Base-by-base conservation (phyloP, 2,113 vertebrate species). In the Leptosomus discolor region DNA sequence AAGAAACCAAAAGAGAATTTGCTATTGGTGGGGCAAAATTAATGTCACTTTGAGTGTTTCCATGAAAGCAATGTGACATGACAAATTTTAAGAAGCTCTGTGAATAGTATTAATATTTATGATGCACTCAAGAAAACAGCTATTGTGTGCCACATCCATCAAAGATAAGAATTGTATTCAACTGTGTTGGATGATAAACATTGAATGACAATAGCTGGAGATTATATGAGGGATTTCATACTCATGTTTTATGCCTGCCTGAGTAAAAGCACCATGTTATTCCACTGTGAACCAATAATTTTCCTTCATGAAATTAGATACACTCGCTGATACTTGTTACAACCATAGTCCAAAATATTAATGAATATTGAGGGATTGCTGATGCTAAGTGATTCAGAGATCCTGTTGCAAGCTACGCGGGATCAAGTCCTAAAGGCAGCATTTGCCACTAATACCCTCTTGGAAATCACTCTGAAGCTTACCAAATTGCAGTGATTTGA, bases 41-140 rank as follows among this genome's bases (percentile, higher is more conserved):
- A 75, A 94, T 82, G 82, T 36, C 48, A 80, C 85, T 88, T 92
- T 51, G 63, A 92, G 61, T 84, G 94, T 92, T 98, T 96, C 94
- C 32, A 41, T 88, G 89, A 89, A 95, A 86, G 79, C 90, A 83
- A 32, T 69, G 93, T 93, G 88, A 96, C 96, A 92, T 54, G 97
- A 94, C 92, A 96, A 82, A 94, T 96, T 91, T 95, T 81, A 88
- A 95, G 97, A 83, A 94, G 75, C 82, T 95, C 50, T 77, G 26
- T 94, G 91, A 89, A 76, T 93, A 89, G 46, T 32, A 82, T 98
- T 97, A 98, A 98, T 98, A 98, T 98, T 98, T 97, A 96, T 98
- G 94, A 93, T 93, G 57, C 79, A 37, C 75, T 96, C 91, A 94
- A 97, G 85, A 96, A 83, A 93, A 96, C 93, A 95, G 78, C 88